Conservation (phyloP, 2,113 vertebrate genomes). For the Ia io region DNA sequence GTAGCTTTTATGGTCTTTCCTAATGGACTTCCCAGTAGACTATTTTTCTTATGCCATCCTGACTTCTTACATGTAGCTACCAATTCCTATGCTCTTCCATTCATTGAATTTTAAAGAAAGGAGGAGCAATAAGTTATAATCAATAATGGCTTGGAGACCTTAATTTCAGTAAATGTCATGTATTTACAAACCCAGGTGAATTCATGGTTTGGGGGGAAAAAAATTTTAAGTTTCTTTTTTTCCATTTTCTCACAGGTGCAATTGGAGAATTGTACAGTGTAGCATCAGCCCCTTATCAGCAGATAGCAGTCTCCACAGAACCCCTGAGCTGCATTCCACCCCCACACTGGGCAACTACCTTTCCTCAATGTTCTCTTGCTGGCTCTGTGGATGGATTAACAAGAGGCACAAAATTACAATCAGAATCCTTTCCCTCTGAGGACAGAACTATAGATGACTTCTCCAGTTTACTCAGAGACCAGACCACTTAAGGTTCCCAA, state of each 20-base stretch:
- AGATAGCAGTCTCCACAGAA: background rate
- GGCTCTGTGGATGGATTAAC: background rate
- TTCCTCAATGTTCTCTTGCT: background rate
- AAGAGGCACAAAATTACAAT: background rate
- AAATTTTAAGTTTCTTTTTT: background rate
- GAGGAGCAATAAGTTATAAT: background rate
- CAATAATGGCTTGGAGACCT: background rate
- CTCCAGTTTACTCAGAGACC: background rate
- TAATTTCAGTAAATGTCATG: background rate
- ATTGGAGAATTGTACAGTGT: background rate
- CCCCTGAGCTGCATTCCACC: accelerated
- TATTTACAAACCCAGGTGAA: background rate
- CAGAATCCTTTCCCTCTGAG: background rate
- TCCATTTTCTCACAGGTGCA: background rate
- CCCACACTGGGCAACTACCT: accelerated
- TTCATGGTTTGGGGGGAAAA: background rate
- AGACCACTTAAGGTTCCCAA: background rate
- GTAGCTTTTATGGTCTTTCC: background rate
- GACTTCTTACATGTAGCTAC: background rate
- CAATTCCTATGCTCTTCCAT: background rate
- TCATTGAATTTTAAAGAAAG: background rate
- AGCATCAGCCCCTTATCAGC: background rate
- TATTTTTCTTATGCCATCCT: background rate
- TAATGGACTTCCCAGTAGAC: background rate
- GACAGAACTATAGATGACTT: background rate